Base-by-base conservation (phyloP, 30 jellyfish, hydroid and myxozoan genomes). In the Aurelia aurita region DNA sequence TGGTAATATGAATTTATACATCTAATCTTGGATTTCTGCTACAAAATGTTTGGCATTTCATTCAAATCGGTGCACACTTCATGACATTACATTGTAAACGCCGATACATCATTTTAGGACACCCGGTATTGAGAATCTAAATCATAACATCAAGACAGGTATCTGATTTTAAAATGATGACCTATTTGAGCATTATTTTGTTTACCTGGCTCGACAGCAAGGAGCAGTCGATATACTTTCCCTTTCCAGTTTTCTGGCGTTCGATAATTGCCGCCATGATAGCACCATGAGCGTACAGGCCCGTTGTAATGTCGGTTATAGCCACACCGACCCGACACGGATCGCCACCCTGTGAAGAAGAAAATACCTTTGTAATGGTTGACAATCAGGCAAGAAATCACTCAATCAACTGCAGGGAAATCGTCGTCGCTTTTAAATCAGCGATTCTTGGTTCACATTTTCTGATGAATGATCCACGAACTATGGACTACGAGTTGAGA, bases 241-340 rank as follows among this genome's bases (percentile, higher is more conserved):
- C 91, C 54, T 81, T 58, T 16, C 91, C 91, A 7, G 91, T 65
- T 46, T 53, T 19, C 13, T 25, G 32, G 16, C 91, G 61, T 46
- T 81, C 87, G 19, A 65, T 45, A 4, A 81, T 13, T 22, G 91
- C 91, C 19, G 91, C 86, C 74, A 81, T 34, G 61, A 81, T 68
- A 7, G 91, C 91, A 44, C 86, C 85, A 34, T 81, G 91, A 15
- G 91, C 91, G 53, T 51, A 81, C 58, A 81, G 77, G 29, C 91
- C 91, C 9, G 91, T 81, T 66, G 86, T 64, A 4, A 81, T 81
- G 32, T 81, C 91, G 12, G 91, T 81, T 20, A 69, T 62, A 58
- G 91, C 85, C 10, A 81, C 87, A 51, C 91, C 91, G 69, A 46
- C 86, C 13, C 91, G 85, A 53, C 85, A 65, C 32, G 91, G 91